Evolutionary conservation across 92 coral and sea anemone genomes (phyloP).

Genomic region (Porites evermanni): DNA sequence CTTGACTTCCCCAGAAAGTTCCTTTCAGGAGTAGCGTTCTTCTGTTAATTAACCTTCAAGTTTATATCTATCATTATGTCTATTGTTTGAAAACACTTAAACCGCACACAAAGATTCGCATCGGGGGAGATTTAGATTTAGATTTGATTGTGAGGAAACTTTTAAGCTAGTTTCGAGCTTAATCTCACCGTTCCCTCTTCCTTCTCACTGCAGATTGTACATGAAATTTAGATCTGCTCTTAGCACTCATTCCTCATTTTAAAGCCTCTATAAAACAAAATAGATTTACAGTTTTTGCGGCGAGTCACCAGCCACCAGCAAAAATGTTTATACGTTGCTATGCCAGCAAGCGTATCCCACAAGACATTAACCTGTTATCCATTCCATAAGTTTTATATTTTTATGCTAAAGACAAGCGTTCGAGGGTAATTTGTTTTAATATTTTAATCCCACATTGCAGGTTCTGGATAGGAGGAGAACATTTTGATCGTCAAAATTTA

Average conservation of each 20-base stretch:
- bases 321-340: constrained; percentile 18
- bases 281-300: neutral
- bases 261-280: neutral
- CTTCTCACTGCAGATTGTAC: neutral
- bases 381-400: neutral
- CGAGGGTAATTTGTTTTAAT: neutral
- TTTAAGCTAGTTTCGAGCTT: neutral
- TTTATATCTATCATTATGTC: constrained; percentile 2
- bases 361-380: neutral
- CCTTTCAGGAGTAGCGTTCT: neutral
- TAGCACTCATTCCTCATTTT: neutral
- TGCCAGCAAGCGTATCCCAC: neutral
- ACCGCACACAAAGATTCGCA: constrained; percentile 23
- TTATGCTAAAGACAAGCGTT: neutral
- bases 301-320: neutral
- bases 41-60: constrained; percentile 12
- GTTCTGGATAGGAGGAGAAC: constrained; percentile 2
- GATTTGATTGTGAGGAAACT: neutral
- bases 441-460: neutral
- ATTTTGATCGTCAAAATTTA: neutral
- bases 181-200: neutral
- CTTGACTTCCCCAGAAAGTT: neutral
- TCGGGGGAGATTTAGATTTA: neutral
- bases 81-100: constrained; percentile 16
- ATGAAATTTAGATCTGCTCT: neutral